phyloP scores from a whole-genome alignment of 1,140 invertebrate genomes.

The Scaptomyza hsui region DNA sequence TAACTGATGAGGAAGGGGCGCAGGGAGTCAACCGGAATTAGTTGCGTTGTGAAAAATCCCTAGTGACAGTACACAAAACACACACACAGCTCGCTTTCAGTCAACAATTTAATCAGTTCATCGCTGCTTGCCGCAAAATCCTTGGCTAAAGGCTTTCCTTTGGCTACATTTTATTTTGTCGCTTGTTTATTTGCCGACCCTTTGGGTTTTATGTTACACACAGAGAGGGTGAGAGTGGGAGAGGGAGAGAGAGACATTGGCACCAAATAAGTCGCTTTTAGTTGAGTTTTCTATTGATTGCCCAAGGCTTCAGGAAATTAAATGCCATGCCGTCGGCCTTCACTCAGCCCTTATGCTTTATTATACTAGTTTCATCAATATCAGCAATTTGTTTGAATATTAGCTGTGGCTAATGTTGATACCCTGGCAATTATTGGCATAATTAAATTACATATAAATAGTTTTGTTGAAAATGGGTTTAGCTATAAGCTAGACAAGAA shows the following conservation, averaged over 20 bases:
- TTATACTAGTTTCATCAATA: slow-evolving; percentile 24
- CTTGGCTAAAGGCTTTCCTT: slow-evolving; percentile 58
- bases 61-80: slow-evolving; percentile 22
- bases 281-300: slow-evolving; percentile 64
- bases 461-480: too few relatives aligned
- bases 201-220: slow-evolving; percentile 37
- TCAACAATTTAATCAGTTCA: slow-evolving; percentile 80
- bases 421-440: slow-evolving; percentile 24
- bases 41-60: slow-evolving; percentile 42
- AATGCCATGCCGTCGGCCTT: slow-evolving; percentile 42
- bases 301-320: slow-evolving; percentile 67
- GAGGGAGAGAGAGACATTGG: slow-evolving; percentile 37
- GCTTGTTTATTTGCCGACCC: slow-evolving; percentile 48
- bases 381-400: slow-evolving; percentile 38
- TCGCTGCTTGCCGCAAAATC: slow-evolving; percentile 65
- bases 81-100: slow-evolving; percentile 40
- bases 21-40: too few relatives aligned
- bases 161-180: slow-evolving; percentile 46
- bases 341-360: slow-evolving; percentile 17
- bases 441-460: slow-evolving; percentile 6
- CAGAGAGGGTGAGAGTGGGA: too few relatives aligned
- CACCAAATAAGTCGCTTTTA: slow-evolving; percentile 63
- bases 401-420: slow-evolving; percentile 30
- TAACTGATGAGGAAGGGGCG: background rate
- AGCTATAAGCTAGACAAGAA: too few relatives aligned